These are phyloP conservation scores for Glossosoma conforme DNA, from an alignment of 1,140 invertebrate genomes.

Conservation along the genomic window DNA sequence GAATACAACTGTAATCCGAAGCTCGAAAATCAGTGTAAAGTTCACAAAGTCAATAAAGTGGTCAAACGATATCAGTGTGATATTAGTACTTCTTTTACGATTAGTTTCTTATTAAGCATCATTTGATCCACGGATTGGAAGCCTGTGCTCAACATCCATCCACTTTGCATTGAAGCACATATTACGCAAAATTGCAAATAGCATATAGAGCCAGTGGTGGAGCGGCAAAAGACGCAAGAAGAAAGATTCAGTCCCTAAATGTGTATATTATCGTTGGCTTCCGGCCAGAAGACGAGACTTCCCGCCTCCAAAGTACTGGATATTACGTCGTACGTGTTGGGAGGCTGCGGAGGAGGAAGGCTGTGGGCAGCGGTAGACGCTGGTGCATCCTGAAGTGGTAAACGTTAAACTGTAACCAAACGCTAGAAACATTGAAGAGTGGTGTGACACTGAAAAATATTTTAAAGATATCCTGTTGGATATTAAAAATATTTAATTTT, in stretches of 20 bases:
- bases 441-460: too few species aligned
- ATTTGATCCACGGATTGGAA: too few species aligned
- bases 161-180: slow-evolving; percentile 15
- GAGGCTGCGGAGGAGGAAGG: slow-evolving; percentile 10
- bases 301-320: slow-evolving; percentile 21
- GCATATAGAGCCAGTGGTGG: slow-evolving; percentile 4
- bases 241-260: slow-evolving; percentile 20
- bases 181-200: slow-evolving; percentile 25
- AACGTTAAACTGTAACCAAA: slow-evolving; percentile 16
- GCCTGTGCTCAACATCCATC: too few species aligned
- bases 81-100: too few species aligned
- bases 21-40: too few species aligned
- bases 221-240: slow-evolving; percentile 3
- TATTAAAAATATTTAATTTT: too few species aligned
- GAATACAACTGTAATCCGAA: too few species aligned
- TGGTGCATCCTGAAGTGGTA: slow-evolving; percentile 18
- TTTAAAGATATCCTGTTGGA: too few species aligned
- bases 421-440: slow-evolving; percentile 16
- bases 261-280: slow-evolving; percentile 29
- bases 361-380: background rate
- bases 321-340: slow-evolving; percentile 25
- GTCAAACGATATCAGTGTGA: too few species aligned
- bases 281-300: slow-evolving; percentile 24
- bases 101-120: too few species aligned
- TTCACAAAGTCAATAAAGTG: too few species aligned